Conservation (phyloP, 2,113 vertebrate genomes). For the Anarrhichthys ocellatus region DNA sequence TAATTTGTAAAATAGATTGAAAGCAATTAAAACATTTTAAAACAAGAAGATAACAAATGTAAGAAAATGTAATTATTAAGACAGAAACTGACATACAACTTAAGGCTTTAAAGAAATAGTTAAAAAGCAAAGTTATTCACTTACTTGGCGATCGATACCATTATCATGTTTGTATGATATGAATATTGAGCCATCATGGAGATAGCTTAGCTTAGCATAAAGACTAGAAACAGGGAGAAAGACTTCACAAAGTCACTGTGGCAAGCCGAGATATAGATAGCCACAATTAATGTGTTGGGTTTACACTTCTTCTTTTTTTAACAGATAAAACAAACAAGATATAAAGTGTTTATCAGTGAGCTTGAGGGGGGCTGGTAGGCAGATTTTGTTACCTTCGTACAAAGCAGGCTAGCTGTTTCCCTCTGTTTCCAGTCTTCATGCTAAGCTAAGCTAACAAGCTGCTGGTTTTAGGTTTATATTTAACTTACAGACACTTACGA, state of each 20-base stretch:
- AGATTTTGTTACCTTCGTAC: neutral
- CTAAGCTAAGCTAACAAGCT: neutral
- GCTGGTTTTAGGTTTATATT: neutral
- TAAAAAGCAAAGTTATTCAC: neutral
- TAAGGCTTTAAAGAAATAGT: neutral
- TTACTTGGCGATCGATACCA: neutral
- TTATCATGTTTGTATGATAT: neutral
- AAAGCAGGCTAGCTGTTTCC: neutral
- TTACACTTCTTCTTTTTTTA: neutral
- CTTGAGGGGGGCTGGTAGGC: neutral
- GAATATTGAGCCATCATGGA: neutral
- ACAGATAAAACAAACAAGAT: neutral
- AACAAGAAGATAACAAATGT: neutral
- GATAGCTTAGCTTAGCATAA: neutral
- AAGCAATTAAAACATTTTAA: neutral
- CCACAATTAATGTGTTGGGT: neutral
- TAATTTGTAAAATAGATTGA: neutral
- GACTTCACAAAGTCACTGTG: neutral
- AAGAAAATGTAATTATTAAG: neutral
- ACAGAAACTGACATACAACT: neutral
- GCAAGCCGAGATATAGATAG: no score
- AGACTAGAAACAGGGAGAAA: neutral
- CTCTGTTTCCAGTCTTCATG: neutral
- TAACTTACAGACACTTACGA: neutral
- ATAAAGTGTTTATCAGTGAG: neutral